These are phyloP conservation scores for Morus bassanus DNA, from an alignment of 2,797 vertebrate genomes.

Conservation along the genomic window DNA sequence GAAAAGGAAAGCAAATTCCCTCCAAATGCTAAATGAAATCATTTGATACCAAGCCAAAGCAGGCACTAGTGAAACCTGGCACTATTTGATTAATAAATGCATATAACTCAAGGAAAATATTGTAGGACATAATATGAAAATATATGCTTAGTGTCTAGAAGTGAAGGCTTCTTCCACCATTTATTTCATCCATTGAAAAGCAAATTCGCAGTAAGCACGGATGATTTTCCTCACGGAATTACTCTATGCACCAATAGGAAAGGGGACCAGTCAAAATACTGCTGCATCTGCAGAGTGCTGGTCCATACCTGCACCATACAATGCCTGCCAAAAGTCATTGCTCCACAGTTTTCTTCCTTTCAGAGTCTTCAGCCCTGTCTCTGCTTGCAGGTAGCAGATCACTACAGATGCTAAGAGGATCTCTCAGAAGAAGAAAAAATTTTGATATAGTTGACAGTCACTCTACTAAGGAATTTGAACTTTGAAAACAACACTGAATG, in stretches of 20 bases:
- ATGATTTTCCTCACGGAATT: background rate
- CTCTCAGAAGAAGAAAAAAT: background rate
- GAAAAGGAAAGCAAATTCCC: background rate
- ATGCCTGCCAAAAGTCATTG: background rate
- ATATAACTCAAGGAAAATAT: background rate
- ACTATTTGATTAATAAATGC: background rate
- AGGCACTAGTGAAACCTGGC: background rate
- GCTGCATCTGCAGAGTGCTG: background rate
- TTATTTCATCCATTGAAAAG: background rate
- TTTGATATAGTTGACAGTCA: background rate
- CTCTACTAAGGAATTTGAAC: background rate
- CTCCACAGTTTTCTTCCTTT: background rate
- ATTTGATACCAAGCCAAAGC: background rate
- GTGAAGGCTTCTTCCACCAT: background rate
- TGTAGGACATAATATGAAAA: background rate
- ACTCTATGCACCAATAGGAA: background rate
- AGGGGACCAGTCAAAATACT: background rate
- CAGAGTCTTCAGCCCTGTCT: background rate
- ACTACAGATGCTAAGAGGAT: background rate
- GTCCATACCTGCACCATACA: accelerated
- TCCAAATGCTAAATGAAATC: background rate
- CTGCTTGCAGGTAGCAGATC: background rate
- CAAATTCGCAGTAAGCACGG: background rate
- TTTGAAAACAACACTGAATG: background rate
- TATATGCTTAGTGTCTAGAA: background rate